phyloP scores from a whole-genome alignment of 2,888 invertebrate genomes.

The Epinotia ramella region DNA sequence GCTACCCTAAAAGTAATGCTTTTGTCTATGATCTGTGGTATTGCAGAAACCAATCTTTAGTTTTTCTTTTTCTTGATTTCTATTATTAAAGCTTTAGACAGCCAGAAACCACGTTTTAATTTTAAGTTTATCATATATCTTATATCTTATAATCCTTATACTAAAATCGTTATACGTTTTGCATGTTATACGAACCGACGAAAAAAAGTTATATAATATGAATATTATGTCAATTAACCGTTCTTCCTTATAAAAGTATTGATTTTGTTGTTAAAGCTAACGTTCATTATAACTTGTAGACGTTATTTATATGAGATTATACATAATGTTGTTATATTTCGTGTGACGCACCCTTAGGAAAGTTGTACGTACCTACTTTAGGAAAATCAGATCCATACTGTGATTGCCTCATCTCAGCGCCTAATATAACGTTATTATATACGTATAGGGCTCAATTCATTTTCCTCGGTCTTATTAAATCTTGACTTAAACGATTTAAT shows the following conservation, averaged over 20 bases:
- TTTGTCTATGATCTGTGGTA: too few species aligned
- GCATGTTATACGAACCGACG: too few species aligned
- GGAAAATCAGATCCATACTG: conserved; percentile 22
- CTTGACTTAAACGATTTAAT: conserved; percentile 80
- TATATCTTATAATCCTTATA: too few species aligned
- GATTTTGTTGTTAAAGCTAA: neutral
- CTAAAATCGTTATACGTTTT: neutral
- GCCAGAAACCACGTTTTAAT: too few species aligned
- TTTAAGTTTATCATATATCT: too few species aligned
- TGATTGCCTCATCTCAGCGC: conserved; percentile 33
- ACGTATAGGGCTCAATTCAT: conserved; percentile 59
- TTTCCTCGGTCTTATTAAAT: conserved; percentile 69
- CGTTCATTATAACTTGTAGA: neutral
- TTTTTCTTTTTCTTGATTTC: too few species aligned
- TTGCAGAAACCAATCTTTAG: too few species aligned
- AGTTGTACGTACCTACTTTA: neutral
- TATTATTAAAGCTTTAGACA: too few species aligned
- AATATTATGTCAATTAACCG: neutral
- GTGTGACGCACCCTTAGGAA: too few species aligned
- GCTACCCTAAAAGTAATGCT: too few species aligned
- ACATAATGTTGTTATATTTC: too few species aligned
- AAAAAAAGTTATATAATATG: neutral
- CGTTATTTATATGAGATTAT: neutral
- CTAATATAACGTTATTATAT: conserved; percentile 31
- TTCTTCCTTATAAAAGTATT: neutral